Base-by-base conservation (phyloP, 1,140 invertebrate species). In the Phenacoccus solenopsis region DNA sequence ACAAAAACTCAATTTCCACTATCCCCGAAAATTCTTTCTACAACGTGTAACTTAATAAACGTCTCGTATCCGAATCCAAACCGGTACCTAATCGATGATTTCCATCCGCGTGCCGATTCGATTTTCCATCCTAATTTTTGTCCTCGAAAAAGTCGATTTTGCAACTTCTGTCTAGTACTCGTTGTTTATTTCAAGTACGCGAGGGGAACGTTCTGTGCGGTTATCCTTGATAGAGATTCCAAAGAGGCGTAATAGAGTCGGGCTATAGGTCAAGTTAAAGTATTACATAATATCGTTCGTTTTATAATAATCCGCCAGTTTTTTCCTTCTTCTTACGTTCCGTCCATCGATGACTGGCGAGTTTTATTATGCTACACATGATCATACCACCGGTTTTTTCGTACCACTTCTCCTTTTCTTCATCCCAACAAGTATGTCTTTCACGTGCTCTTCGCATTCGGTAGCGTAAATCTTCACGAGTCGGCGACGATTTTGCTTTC, bases 221-320 rank as follows among this genome's bases (percentile, higher is more conserved):
- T 49, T 49, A 49, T 49, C 38, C 38, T 49, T 49, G 38, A 49
- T 49, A 49, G 38, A 49, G 38, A 49, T 49, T 49, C 38, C 38
- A 49, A 9, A 49, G 38, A 49, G 13, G 38, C 38, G 12, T 49
- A 3, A n/a, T n/a, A 16, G 38, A 49, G 20, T 49, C 38, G 38
- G 38, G 38, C 38, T 49, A 49, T 49, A 49, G 38, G 38, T 49
- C 38, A 49, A 49, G 38, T 49, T 49, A 49, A 49, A 10, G 20
- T 9, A 16, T 49, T 49, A 49, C 38, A n/a, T 49, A 49, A 49
- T 49, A 2, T 49, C 5, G 38, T 49, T 49, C n/a, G n/a, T n/a
- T 16, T 49, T 16, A 16, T 49, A 16, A 16, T 49, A 49, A 49
- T 49, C 16, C 38, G 38, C 38, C 38, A 49, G 38, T 4, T 49